Base-by-base conservation (phyloP, 2,888 invertebrate species). In the Rotaria sp. region DNA sequence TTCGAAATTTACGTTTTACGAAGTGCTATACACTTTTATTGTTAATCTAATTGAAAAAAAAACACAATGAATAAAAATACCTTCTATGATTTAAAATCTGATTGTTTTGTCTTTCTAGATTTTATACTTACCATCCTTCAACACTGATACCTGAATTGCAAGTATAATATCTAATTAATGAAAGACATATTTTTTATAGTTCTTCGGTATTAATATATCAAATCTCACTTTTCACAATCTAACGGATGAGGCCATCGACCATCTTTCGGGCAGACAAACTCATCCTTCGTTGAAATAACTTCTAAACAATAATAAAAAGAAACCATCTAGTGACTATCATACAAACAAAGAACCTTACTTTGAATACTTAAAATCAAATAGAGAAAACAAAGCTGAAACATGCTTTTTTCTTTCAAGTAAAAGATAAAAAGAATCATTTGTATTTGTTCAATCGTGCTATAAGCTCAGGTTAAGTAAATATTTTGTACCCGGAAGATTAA, bases 221-320 rank as follows among this genome's bases (percentile, higher is more conserved):
- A 26, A 80, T 45, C 26, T 75, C 24, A 80, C 80, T 80, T 80
- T 80, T 80, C 80, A 45, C 80, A 80, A 45, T 80, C 80, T n/a
- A 3, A 2, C 24, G 80, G 80, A 80, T 80, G 26, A 45, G 80
- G 80, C 80, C 80, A 80, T 80, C 80, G 41, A 15, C 80, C 80
- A 80, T 80, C 80, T 80, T 41, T n/a, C 4, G 80, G 80, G n/a
- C 80, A 80, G 3, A 45, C 45, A n/a, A 80, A 80, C n/a, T 80
- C 80, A 67, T 35, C 35, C 4, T 3, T 35, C 8, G 35, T 35
- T 35, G 67, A 67, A 67, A 35, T 18, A 67, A 35, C 35, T 18
- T 21, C 35, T 67, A 38, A 21, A 3, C 38, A 67, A 30, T n/a
- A 15, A 15, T 8, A 45, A 45, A 45, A 45, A 5, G 50, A 35